Conservation (phyloP, 2,888 invertebrate genomes). For the Graphium colonna region DNA sequence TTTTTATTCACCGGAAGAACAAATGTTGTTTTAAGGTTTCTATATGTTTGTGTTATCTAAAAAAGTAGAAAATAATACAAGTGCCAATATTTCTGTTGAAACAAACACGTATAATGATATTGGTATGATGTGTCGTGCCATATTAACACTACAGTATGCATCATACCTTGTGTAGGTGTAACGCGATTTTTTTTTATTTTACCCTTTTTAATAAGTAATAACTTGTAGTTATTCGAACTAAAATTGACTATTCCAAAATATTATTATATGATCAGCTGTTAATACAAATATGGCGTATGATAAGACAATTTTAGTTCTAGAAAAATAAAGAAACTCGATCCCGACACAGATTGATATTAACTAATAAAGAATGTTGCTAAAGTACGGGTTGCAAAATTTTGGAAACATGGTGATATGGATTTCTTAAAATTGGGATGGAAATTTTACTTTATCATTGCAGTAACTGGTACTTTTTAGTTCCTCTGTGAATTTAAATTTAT, state of each 20-base stretch:
- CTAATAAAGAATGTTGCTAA: neutral
- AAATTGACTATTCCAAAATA: neutral
- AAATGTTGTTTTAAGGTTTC: constrained; percentile 76
- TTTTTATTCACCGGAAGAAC: constrained; percentile 62
- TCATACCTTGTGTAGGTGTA: constrained; percentile 46
- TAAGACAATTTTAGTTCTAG: neutral
- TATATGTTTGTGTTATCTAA: constrained; percentile 38
- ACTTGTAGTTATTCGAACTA: neutral
- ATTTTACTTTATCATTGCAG: too few species aligned
- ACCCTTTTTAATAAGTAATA: constrained; percentile 6
- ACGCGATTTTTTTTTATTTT: constrained; percentile 28
- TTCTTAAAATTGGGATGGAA: too few species aligned
- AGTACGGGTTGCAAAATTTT: constrained; percentile 11
- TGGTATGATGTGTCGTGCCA: constrained; percentile 35
- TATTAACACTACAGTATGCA: constrained; percentile 40
- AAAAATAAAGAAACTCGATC: neutral
- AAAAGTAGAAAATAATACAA: constrained; percentile 32
- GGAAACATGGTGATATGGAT: too few species aligned
- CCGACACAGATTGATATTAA: neutral
- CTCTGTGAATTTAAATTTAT: too few species aligned
- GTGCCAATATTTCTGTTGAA: constrained; percentile 30
- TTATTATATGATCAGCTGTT: neutral
- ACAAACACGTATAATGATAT: constrained; percentile 38
- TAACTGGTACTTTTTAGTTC: too few species aligned
- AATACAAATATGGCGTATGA: neutral